Evolutionary conservation across 2,888 invertebrate genomes (phyloP).

Genomic region (Electrophaes corylata): DNA sequence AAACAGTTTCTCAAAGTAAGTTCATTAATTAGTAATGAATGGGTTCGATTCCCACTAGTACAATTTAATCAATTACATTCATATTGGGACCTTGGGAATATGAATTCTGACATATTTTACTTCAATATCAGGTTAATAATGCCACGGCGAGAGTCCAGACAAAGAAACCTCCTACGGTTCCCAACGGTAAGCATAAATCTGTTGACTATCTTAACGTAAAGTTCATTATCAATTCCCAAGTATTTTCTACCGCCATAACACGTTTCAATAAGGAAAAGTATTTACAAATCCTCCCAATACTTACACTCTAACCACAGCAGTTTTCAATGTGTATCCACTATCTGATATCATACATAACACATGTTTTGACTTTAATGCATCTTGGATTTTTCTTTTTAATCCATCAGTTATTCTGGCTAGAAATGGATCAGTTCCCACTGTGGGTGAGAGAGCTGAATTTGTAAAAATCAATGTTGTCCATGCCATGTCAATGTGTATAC

Average conservation of each 20-base stretch:
- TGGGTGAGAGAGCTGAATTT: slow-evolving; percentile 85
- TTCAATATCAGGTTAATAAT: slow-evolving; percentile 95
- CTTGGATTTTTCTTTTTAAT: slow-evolving; percentile 75
- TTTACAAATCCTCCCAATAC: slow-evolving; percentile 24
- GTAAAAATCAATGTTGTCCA: slow-evolving; percentile 78
- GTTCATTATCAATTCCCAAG: slow-evolving; percentile 16
- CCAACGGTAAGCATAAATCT: slow-evolving; percentile 89
- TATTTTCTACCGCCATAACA: slow-evolving; percentile 28
- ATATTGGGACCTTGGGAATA: slow-evolving; percentile 34
- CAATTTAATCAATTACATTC: slow-evolving; percentile 20
- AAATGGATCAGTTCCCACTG: slow-evolving; percentile 86
- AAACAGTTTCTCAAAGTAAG: neutral
- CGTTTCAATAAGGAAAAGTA: slow-evolving; percentile 21
- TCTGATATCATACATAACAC: slow-evolving; percentile 27
- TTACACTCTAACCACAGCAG: slow-evolving; percentile 25
- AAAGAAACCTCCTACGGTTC: slow-evolving; percentile 96
- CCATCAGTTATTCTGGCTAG: slow-evolving; percentile 86
- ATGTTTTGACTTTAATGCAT: slow-evolving; percentile 67
- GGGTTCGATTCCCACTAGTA: slow-evolving; percentile 54
- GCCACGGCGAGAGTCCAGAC: slow-evolving; percentile 99
- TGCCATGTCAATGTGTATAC: slow-evolving; percentile 71
- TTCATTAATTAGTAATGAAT: slow-evolving; percentile 13
- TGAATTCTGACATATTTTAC: slow-evolving; percentile 66
- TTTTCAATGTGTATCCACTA: slow-evolving; percentile 21
- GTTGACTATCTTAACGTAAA: slow-evolving; percentile 19